Evolutionary conservation across 1,140 invertebrate genomes (phyloP), one percentile per base, ranked within the genome.

Genomic region (Cephus cinctus): DNA sequence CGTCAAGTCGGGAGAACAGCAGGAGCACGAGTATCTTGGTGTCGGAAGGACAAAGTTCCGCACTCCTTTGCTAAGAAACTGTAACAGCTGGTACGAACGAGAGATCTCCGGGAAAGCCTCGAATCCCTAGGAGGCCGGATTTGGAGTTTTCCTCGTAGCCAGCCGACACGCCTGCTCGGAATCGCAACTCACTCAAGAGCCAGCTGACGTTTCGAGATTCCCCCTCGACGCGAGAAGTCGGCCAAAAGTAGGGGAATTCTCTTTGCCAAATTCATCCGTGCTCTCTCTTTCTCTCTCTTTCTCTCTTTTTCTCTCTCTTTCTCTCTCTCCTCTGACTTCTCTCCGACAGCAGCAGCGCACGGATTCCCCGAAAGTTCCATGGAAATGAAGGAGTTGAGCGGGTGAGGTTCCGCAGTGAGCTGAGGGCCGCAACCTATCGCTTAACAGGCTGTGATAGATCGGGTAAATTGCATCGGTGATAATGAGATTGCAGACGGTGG

Each of bases 361-460:
- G 39, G 36, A 46, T 20, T 39, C 22, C 50, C 44, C n/a, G 25
- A 27, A n/a, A n/a, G 70, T 67, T 71, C 67, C 67, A 71, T 71
- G 71, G 71, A 72, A 72, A 72, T 59, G 65, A 69, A n/a, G n/a
- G 65, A 67, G 68, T 69, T 72, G 71, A 72, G 69, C 69, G 68
- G 71, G 67, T 67, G 64, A 66, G 60, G 62, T 50, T 54, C 56
- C 50, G 45, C 50, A 43, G 62, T 47, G 59, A n/a, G n/a, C n/a
- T n/a, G n/a, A 58, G 60, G 64, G 65, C 64, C 62, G 65, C 64
- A 67, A 72, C 64, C 69, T 63, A 69, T 66, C 71, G 65, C 69
- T 73, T 76, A 75, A 76, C 75, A 75, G 73, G 73, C 71, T 75
- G 73, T 75, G 72, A 76, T 75, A 76, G 73, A 76, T 76, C 72